Base-by-base conservation (phyloP, 2,797 vertebrate genomes). In the Danio aesculapii region DNA sequence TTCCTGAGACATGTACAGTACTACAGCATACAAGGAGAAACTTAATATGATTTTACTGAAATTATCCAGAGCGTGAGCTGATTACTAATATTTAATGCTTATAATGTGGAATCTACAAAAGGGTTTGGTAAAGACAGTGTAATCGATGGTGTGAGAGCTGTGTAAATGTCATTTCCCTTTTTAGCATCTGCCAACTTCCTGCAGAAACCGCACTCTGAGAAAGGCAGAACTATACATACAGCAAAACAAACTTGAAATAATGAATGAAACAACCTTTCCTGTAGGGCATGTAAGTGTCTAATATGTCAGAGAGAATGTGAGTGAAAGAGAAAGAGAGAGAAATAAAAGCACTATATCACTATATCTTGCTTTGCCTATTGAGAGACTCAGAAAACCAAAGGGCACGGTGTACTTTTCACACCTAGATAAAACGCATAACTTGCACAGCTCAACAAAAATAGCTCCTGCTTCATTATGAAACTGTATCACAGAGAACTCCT, bases 151-250 rank as follows among this genome's bases (percentile, higher is more conserved):
- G 4, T n/a, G 59, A 75, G 59, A 70, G 66, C 75, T 71, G 64
- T 7, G 46, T 17, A 84, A 84, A 84, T 84, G 80, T 61, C 80
- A 84, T 49, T 47, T 84, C 58, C 64, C 44, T 30, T 81, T 84
- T 79, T 79, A 82, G 83, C 83, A 78, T 77, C 47, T 44, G 11
- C 46, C 47, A 81, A 47, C 70, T 62, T 74, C 62, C 58, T 39
- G 59, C 73, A 64, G 62, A 75, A 46, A 52, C 43, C 75, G 10
- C n/a, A 57, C 4, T 58, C 4, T 49, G 41, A 5, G 8, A 78
- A 62, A 55, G 19, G 11, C 71, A 46, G 49, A n/a, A 19, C 58
- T 63, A 47, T 52, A 70, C 43, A 66, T 52, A 19, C 58, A 61
- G 50, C 44, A 30, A 67, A 77, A 58, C 62, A 71, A 73, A 53